Conservation (phyloP, 2,888 invertebrate genomes). For the Diachrysia chrysitis region DNA sequence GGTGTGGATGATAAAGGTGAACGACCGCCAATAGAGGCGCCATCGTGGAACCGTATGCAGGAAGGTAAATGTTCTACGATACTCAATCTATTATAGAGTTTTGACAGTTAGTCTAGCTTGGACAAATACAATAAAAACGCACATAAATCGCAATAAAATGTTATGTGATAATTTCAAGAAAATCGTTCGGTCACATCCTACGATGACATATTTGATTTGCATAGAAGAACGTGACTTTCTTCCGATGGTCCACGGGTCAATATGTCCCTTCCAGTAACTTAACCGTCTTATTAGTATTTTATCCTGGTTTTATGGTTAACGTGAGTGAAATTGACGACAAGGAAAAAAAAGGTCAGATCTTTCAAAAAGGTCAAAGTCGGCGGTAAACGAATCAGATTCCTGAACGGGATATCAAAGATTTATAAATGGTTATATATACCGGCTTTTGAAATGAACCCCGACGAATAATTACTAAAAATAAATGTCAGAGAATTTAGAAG, state of each 20-base stretch:
- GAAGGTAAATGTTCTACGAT: conserved; percentile 45
- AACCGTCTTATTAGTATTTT: conserved; percentile 10
- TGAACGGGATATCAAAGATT: conserved; percentile 9
- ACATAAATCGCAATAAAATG: no score
- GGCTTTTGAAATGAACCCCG: background rate
- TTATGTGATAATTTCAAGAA: no score
- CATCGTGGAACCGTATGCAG: conserved; percentile 31
- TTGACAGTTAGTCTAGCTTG: conserved; percentile 6
- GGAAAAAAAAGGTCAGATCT: conserved; percentile 11
- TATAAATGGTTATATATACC: background rate
- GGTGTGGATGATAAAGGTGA: conserved; percentile 42
- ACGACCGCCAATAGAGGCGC: conserved; percentile 50
- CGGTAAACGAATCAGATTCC: conserved; percentile 24
- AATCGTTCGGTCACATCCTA: no score
- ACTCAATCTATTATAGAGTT: conserved; percentile 47
- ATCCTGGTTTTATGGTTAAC: conserved; percentile 6
- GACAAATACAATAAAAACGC: no score
- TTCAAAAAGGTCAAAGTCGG: conserved; percentile 36
- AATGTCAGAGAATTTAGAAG: background rate
- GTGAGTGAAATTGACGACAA: conserved; percentile 18
- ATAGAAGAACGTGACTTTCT: conserved; percentile 32
- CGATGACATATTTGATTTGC: no score
- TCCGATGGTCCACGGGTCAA: conserved; percentile 6
- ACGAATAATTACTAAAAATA: background rate
- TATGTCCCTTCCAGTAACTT: conserved; percentile 12